These are phyloP conservation scores for Agrochola litura DNA, from an alignment of 2,888 invertebrate species.

Conservation along the genomic window DNA sequence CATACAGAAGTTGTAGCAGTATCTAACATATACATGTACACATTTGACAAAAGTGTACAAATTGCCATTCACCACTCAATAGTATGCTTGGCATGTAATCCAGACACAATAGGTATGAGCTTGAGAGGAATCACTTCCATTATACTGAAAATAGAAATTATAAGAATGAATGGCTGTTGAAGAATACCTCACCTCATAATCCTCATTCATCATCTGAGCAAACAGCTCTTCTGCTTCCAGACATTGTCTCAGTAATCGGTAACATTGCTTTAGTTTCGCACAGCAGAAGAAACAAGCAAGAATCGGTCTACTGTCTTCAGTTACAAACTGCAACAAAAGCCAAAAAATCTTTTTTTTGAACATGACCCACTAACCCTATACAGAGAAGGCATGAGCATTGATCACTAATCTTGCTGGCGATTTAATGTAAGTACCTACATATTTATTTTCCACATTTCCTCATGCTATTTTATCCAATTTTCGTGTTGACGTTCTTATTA, in stretches of 20 bases:
- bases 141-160: neutral
- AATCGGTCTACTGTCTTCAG: neutral
- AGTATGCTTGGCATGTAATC: neutral
- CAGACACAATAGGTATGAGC: too few relatives aligned
- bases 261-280: neutral
- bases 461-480: too few relatives aligned
- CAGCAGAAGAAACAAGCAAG: neutral
- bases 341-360: too few relatives aligned
- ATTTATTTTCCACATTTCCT: too few relatives aligned
- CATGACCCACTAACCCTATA: too few relatives aligned
- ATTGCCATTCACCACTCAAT: neutral
- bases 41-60: neutral
- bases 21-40: neutral
- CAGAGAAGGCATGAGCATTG: neutral
- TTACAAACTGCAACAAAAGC: neutral
- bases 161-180: neutral
- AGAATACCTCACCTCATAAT: slow-evolving; percentile 1
- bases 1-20: neutral
- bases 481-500: too few relatives aligned
- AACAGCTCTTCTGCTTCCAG: neutral
- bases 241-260: neutral
- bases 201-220: neutral
- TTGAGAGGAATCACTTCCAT: neutral
- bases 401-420: neutral
- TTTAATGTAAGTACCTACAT: too few relatives aligned